A percentile compares a stretch with the other conserved stretches of the same genome.
Conservation (phyloP, 2,888 invertebrate species). For the Autographa pulchrina region DNA sequence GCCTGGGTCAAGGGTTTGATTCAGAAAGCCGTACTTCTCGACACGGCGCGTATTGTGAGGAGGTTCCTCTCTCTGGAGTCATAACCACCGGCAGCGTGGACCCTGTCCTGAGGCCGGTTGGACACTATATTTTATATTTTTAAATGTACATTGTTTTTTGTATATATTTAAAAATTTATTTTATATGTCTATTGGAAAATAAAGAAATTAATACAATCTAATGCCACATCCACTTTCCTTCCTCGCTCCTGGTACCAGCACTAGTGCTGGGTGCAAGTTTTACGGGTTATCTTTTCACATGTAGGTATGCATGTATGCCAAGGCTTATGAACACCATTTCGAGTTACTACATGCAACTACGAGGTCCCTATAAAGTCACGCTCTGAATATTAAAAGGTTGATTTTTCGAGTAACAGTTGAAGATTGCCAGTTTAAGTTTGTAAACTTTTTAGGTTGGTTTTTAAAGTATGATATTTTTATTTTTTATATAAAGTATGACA, state of each 20-base stretch:
- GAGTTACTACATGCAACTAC: background rate
- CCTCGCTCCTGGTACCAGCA: background rate
- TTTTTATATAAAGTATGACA: too few relatives aligned
- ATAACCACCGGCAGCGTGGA: too few relatives aligned
- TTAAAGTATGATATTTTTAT: background rate
- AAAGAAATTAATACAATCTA: too few relatives aligned
- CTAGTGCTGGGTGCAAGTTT: conserved; percentile 23
- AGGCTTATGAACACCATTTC: conserved; percentile 14
- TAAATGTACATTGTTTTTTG: too few relatives aligned
- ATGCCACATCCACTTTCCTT: conserved; percentile 3
- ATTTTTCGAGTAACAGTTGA: background rate
- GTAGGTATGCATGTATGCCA: conserved; percentile 25
- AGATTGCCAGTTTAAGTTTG: background rate
- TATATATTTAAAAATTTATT: too few relatives aligned
- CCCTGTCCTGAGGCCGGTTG: too few relatives aligned
- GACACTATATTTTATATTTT: too few relatives aligned
- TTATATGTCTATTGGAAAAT: too few relatives aligned
- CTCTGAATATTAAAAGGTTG: conserved; percentile 1
- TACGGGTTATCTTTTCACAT: conserved; percentile 7
- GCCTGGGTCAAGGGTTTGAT: too few relatives aligned
- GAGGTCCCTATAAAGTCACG: background rate
- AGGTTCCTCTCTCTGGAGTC: too few relatives aligned
- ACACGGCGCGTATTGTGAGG: too few relatives aligned
- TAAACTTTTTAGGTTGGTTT: background rate
- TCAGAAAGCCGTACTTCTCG: too few relatives aligned